phyloP scores from a whole-genome alignment of 2,113 vertebrate species.

The Aphelocoma coerulescens region DNA sequence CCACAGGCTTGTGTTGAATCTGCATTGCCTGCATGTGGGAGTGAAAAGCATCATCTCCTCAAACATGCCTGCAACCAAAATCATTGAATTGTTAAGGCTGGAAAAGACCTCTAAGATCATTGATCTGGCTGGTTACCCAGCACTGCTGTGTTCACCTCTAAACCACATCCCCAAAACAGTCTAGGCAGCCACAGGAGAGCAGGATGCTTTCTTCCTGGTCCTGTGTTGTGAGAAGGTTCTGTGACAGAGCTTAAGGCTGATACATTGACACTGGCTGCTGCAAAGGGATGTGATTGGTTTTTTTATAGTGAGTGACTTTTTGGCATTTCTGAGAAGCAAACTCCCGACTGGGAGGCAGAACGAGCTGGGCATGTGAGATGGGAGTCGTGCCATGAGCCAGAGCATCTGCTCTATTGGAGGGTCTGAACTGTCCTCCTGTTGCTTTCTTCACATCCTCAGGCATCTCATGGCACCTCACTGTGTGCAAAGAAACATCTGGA shows the following conservation, averaged over 20 bases:
- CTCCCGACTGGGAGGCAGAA: background rate
- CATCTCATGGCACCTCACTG: background rate
- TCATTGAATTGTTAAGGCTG: background rate
- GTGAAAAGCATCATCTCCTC: background rate
- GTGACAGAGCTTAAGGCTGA: background rate
- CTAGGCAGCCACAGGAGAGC: background rate
- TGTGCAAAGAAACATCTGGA: background rate
- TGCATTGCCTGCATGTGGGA: rapidly evolving
- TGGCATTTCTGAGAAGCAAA: background rate
- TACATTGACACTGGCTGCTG: background rate
- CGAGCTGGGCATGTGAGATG: background rate
- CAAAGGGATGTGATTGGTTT: background rate
- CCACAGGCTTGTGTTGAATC: background rate
- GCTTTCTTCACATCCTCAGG: background rate
- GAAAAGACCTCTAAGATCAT: background rate
- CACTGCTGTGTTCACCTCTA: background rate
- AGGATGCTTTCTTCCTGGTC: background rate
- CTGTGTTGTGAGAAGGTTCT: background rate
- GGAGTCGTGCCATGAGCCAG: background rate
- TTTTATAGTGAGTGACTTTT: background rate
- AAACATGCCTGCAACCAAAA: background rate
- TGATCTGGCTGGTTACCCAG: background rate
- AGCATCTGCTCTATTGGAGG: background rate
- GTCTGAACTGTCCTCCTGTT: background rate
- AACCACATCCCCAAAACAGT: background rate